Percentiles rank a stretch among this genome's conserved stretches.
These are phyloP conservation scores for Drosophila subsilvestris DNA, from an alignment of 2,888 invertebrate species.

Conservation along the genomic window DNA sequence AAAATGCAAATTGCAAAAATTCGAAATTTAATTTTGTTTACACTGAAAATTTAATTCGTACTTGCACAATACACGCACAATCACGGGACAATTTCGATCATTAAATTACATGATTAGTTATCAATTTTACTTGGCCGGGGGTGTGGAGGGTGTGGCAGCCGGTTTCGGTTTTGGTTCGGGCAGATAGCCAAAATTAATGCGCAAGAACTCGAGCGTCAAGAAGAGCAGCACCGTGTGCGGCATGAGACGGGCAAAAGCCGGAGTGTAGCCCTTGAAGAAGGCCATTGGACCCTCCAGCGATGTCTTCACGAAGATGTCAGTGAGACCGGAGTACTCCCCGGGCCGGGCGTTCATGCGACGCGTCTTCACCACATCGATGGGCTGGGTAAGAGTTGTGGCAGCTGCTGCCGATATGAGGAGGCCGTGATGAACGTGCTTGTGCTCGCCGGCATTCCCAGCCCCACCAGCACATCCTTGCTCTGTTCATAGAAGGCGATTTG, in stretches of 20 bases:
- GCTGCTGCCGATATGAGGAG: conserved; percentile 90
- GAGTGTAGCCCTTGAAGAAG: conserved; percentile 97
- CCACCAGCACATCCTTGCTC: conserved; percentile 87
- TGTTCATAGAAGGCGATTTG: conserved; percentile 98
- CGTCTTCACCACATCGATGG: conserved; percentile 98
- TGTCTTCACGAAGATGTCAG: conserved; percentile 90
- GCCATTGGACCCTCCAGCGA: conserved; percentile 94
- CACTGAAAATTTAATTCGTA: conserved; percentile 15
- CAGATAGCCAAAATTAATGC: conserved; percentile 89
- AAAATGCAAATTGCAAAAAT: conserved; percentile 11
- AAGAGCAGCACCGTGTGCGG: conserved; percentile 98
- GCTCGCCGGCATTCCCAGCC: conserved; percentile 90
- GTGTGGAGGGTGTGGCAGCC: background rate
- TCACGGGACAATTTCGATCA: background rate
- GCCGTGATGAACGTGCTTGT: conserved; percentile 93
- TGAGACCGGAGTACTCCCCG: conserved; percentile 91
- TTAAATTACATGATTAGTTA: conserved; percentile 18
- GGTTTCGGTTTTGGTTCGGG: conserved; percentile 39
- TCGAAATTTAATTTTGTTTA: conserved; percentile 30
- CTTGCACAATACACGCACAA: conserved; percentile 19
- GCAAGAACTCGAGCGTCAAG: conserved; percentile 96
- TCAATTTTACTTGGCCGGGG: background rate
- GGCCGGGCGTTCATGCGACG: conserved; percentile 98
- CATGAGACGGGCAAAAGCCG: conserved; percentile 96
- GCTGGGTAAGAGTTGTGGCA: conserved; percentile 90